Evolutionary conservation across 2,113 vertebrate genomes (phyloP), one percentile per base, ranked within the genome.

Genomic region (Astur gentilis): DNA sequence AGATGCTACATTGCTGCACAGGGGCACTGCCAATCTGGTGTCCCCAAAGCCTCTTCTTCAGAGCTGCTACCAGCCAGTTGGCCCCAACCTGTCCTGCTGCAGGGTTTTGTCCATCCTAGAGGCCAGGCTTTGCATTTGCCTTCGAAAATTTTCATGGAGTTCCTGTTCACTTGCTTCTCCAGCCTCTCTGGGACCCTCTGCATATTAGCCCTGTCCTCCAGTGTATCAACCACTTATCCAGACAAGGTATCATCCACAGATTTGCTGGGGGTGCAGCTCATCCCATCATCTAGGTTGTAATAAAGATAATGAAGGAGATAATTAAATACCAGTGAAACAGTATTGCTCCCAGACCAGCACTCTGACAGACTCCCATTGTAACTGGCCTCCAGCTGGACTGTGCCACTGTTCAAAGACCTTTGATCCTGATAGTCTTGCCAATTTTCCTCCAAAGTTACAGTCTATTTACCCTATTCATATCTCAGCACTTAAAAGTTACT

Each of bases 1-100:
- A 6, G 5, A 5, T 1, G 4, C 12, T 27, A 13, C 2, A 0
- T 10, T 66, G 5, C 13, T 64, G 11, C 13, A 13, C 0, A 1
- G 10, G 2, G 3, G 0, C 40, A 13, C 5, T 38, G 11, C 5
- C 7, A 25, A 10, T 1, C 7, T 36, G 11, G 10, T 22, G 2
- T 45, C 8, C 3, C 62, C 61, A 29, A 38, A 45, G 8, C 0
- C 12, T 10, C 5, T 20, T 55, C 13, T 69, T 19, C 25, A 58
- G 45, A 62, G 5, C 7, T 66, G 11, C 6, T 66, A 10, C 10
- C 45, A 61, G 10, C 0, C n/a, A 45, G 7, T 4, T 16, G 26
- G 6, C 3, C 3, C 2, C 19, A 80, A 1, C 4, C 18, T 20
- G 9, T 49, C 47, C 10, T 62, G 31, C 16, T n/a, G 11, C 34